Conservation (phyloP, 2,113 vertebrate genomes). For the Tragelaphus buxtoni region DNA sequence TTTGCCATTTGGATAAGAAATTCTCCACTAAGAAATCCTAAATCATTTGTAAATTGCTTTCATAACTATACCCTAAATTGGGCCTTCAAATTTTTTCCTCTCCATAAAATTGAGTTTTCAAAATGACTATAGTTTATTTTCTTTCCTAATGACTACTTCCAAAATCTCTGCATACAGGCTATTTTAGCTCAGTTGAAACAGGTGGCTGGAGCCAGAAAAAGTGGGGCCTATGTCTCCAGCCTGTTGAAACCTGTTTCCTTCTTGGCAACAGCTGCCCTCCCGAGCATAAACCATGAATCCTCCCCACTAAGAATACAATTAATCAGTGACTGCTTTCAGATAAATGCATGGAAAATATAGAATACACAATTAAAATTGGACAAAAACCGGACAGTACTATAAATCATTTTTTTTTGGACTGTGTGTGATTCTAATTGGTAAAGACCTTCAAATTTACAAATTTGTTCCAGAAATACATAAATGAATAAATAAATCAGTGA, state of each 20-base stretch:
- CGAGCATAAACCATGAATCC: constrained; percentile 35
- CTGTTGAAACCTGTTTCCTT: constrained; percentile 51
- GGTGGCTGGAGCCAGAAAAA: constrained; percentile 60
- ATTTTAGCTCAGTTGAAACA: constrained; percentile 52
- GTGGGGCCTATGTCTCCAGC: constrained; percentile 30
- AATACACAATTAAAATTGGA: background rate
- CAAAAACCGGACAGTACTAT: background rate
- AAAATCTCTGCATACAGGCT: constrained; percentile 42
- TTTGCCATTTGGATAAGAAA: constrained; percentile 53
- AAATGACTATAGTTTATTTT: constrained; percentile 45
- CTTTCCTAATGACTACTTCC: constrained; percentile 52
- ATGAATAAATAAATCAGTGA: background rate
- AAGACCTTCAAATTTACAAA: background rate
- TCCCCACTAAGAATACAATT: constrained; percentile 56
- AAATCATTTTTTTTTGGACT: background rate
- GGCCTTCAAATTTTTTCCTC: constrained; percentile 55
- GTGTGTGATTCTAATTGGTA: background rate
- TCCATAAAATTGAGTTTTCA: constrained; percentile 56
- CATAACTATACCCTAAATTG: constrained; percentile 34
- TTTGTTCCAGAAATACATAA: background rate
- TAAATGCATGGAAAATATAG: constrained; percentile 20
- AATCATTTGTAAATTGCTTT: constrained; percentile 63
- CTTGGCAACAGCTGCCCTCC: constrained; percentile 41
- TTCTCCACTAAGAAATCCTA: background rate
- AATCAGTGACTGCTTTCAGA: constrained; percentile 57